These are phyloP conservation scores for Heteromormyrus szaboi DNA, from an alignment of 2,797 vertebrate genomes.

Conservation along the genomic window DNA sequence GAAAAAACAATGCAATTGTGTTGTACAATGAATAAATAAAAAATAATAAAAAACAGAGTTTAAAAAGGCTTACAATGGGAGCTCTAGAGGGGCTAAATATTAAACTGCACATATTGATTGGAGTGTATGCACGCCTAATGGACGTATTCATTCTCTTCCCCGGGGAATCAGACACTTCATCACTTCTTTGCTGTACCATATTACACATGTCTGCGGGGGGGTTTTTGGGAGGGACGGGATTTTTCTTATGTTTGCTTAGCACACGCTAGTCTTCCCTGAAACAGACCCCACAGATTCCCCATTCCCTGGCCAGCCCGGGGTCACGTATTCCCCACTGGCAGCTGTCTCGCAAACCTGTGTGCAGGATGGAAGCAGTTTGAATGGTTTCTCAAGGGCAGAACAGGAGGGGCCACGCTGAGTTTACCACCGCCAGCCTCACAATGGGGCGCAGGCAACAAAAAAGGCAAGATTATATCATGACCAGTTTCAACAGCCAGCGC, in stretches of 20 bases:
- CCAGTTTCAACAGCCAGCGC: neutral
- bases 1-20: neutral
- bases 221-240: neutral
- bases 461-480: constrained; percentile 1
- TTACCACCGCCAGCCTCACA: neutral
- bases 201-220: neutral
- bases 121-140: neutral
- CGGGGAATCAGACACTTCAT: neutral
- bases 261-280: neutral
- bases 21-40: neutral
- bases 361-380: neutral
- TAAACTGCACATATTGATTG: constrained; percentile 7
- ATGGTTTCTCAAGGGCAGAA: neutral
- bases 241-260: neutral
- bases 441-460: neutral
- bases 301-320: neutral
- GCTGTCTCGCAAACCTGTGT: neutral
- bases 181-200: neutral
- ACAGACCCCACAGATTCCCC: neutral
- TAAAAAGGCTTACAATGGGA: neutral
- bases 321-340: neutral
- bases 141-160: neutral
- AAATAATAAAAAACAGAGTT: neutral
- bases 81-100: neutral
- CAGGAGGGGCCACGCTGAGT: neutral